Evolutionary conservation across 2,888 invertebrate species (phyloP).

Genomic region (Prenolepis imparis): DNA sequence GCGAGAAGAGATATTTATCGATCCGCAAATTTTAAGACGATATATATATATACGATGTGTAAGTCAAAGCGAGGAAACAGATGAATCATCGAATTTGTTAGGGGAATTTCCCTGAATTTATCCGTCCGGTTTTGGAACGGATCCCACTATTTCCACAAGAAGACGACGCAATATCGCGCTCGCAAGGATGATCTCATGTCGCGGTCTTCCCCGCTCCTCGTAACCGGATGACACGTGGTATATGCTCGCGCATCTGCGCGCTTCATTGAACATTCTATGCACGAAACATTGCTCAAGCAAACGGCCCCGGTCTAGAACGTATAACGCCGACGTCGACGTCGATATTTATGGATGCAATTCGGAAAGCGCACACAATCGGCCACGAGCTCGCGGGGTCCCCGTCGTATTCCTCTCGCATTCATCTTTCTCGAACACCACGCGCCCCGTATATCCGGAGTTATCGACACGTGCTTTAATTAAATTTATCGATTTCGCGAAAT

Average conservation of each 20-base stretch:
- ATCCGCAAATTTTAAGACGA: not conserved
- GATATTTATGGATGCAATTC: slow-evolving; percentile 76
- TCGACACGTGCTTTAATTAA: slow-evolving; percentile 69
- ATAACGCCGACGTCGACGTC: slow-evolving; percentile 58
- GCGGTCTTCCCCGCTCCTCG: slow-evolving; percentile 58
- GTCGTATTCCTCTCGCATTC: slow-evolving; percentile 32
- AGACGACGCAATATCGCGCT: slow-evolving; percentile 76
- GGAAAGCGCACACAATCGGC: slow-evolving; percentile 59
- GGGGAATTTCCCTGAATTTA: slow-evolving; percentile 75
- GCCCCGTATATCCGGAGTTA: not conserved
- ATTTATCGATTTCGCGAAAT: slow-evolving; percentile 64
- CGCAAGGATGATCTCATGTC: slow-evolving; percentile 77
- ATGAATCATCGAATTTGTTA: slow-evolving; percentile 82
- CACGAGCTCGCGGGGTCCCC: not conserved
- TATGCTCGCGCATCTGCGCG: slow-evolving; percentile 74
- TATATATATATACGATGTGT: not conserved
- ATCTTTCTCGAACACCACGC: slow-evolving; percentile 45
- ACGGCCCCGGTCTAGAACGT: slow-evolving; percentile 58
- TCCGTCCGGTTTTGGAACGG: slow-evolving; percentile 68
- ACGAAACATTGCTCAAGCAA: slow-evolving; percentile 75
- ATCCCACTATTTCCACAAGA: slow-evolving; percentile 80
- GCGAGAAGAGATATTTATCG: not conserved
- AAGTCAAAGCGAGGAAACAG: slow-evolving; percentile 57
- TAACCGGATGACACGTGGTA: slow-evolving; percentile 73
- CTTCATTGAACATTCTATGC: slow-evolving; percentile 80